These are phyloP conservation scores for Bombycilla garrulus DNA, from an alignment of 2,113 vertebrate species.

Conservation along the genomic window DNA sequence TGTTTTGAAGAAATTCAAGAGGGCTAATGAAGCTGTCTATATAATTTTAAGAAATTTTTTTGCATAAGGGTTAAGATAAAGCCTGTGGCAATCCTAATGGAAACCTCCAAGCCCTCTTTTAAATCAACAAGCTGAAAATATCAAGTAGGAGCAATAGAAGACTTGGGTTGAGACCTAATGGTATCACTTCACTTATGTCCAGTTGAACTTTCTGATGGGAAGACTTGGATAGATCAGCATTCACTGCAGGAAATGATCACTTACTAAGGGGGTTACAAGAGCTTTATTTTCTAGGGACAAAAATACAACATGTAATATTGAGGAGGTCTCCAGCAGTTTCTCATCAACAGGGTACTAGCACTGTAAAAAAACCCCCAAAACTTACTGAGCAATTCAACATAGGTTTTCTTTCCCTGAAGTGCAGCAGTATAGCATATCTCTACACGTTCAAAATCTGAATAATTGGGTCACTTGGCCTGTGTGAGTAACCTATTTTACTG, in stretches of 20 bases:
- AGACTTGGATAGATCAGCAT: neutral
- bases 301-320: neutral
- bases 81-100: neutral
- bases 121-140: neutral
- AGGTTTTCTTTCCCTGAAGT: neutral
- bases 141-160: neutral
- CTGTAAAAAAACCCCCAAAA: neutral
- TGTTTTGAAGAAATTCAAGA: neutral
- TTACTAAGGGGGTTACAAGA: neutral
- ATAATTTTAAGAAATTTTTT: neutral
- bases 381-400: neutral
- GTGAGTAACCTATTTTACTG: slow-evolving; percentile 37
- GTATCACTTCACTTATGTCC: neutral
- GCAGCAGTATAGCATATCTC: neutral
- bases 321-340: neutral
- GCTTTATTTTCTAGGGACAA: neutral
- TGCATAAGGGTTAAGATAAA: neutral
- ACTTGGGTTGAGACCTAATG: neutral
- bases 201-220: neutral
- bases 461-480: slow-evolving; percentile 42
- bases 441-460: slow-evolving; percentile 4
- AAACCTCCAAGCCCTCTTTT: neutral
- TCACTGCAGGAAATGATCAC: neutral
- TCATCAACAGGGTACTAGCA: neutral
- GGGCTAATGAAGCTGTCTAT: neutral